Base-by-base conservation (phyloP, 2,113 vertebrate genomes). In the Mixornis gularis region DNA sequence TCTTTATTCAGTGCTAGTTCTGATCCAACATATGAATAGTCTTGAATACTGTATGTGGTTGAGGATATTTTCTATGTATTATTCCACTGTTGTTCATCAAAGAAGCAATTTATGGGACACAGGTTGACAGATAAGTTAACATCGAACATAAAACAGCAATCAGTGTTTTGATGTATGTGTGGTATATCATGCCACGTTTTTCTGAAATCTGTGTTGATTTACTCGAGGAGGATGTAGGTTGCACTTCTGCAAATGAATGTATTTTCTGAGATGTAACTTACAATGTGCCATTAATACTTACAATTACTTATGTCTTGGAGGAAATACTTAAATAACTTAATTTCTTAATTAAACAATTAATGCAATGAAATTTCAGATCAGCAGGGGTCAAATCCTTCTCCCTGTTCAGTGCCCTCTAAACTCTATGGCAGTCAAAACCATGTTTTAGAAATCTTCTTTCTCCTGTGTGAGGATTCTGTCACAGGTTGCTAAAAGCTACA, bases 151-250 rank as follows among this genome's bases (percentile, higher is more conserved):
- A 84, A 77, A 58, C 16, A 72, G 46, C 13, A 77, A 9, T 53
- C 13, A 60, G 1, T 53, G 4, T 72, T 86, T 87, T 85, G 22
- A 32, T 41, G 3, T 19, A 25, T 29, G 4, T 69, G 10, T 83
- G 38, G 27, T 79, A 38, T 40, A 15, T 65, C 59, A 46, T 0
- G 1, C 1, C 20, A 13, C 1, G 0, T 38, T 12, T 65, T 76
- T 38, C 49, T 83, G 55, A 83, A 74, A 19, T 34, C 41, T 5
- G 0, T 38, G 32, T 13, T 48, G 19, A 40, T 78, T 89, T 86
- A 48, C 27, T 60, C 5, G 8, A 59, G 16, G 26, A 55, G 17
- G 6, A 8, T 30, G 15, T 19, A 52, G 49, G 5, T 32, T 84
- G 30, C 36, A 63, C 16, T 40, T 70, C 13, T 80, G 0, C 20